Percentiles rank a stretch among this genome's conserved stretches.
These are phyloP conservation scores for Tenthredo notha DNA, from an alignment of 2,888 invertebrate genomes.

Conservation along the genomic window DNA sequence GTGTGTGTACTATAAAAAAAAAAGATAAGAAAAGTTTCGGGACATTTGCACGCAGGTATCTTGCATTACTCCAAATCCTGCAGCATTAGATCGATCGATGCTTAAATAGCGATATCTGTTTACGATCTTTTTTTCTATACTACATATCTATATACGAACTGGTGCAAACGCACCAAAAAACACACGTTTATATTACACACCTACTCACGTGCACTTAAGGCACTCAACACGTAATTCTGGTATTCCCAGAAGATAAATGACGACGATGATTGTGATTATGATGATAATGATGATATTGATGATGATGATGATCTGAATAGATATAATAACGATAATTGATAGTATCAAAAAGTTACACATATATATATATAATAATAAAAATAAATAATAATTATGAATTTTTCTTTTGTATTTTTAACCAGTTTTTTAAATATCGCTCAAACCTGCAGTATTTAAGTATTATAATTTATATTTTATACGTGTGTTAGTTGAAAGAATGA, in stretches of 20 bases:
- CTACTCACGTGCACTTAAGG: neutral
- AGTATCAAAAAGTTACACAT: too few species aligned
- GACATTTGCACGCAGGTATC: neutral
- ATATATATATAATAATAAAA: neutral
- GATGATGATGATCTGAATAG: neutral
- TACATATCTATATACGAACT: neutral
- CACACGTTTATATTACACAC: slow-evolving; percentile 26
- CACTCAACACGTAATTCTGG: neutral
- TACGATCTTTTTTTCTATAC: neutral
- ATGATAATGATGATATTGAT: neutral
- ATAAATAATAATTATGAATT: neutral
- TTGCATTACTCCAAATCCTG: neutral
- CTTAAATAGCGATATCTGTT: neutral
- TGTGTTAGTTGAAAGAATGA: neutral
- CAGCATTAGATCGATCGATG: slow-evolving; percentile 32
- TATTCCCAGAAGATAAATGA: neutral
- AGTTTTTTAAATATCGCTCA: neutral
- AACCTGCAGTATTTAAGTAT: neutral
- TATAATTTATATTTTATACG: neutral
- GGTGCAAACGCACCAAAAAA: slow-evolving; percentile 11
- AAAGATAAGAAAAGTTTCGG: neutral
- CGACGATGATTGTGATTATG: neutral
- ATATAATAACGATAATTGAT: neutral
- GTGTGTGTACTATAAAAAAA: too few species aligned
- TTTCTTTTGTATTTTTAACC: neutral